These are phyloP conservation scores for Dicentrarchus labrax DNA, from an alignment of 2,113 vertebrate species.

Conservation along the genomic window DNA sequence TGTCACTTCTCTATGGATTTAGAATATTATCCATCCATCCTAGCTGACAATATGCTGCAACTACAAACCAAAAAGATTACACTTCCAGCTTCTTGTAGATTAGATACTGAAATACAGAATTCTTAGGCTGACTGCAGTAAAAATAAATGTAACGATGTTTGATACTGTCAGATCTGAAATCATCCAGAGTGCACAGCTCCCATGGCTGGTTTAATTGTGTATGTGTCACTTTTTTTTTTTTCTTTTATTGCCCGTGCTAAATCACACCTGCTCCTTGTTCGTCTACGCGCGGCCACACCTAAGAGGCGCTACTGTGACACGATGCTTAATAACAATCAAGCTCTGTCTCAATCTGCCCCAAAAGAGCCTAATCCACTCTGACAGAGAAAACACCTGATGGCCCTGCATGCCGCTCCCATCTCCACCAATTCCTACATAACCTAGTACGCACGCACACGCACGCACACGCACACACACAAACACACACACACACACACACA, in stretches of 20 bases:
- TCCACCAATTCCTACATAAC: conserved; percentile 34
- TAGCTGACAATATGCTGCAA: conserved; percentile 50
- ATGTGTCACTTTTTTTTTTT: conserved; percentile 71
- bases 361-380: conserved; percentile 73
- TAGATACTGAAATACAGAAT: conserved; percentile 49
- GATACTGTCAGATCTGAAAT: conserved; percentile 59
- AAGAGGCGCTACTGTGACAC: conserved; percentile 90
- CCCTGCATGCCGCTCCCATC: conserved; percentile 48
- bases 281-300: conserved; percentile 93
- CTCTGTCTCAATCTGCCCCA: conserved; percentile 90
- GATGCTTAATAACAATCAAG: conserved; percentile 96
- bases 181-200: conserved; percentile 50
- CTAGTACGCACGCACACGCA: conserved; percentile 10
- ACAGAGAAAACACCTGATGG: conserved; percentile 94
- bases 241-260: conserved; percentile 93
- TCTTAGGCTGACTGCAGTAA: conserved; percentile 36
- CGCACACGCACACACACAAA: conserved; percentile 13
- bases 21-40: conserved; percentile 61
- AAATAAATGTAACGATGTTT: conserved; percentile 58
- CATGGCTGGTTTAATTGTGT: conserved; percentile 64
- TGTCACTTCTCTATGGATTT: conserved; percentile 66
- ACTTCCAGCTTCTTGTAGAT: conserved; percentile 40
- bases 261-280: conserved; percentile 94
- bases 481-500: conserved; percentile 13
- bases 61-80: conserved; percentile 54